Percentiles rank a stretch among this genome's conserved stretches.
phyloP scores from a whole-genome alignment of 1,140 invertebrate species.

The Penaeus japonicus region DNA sequence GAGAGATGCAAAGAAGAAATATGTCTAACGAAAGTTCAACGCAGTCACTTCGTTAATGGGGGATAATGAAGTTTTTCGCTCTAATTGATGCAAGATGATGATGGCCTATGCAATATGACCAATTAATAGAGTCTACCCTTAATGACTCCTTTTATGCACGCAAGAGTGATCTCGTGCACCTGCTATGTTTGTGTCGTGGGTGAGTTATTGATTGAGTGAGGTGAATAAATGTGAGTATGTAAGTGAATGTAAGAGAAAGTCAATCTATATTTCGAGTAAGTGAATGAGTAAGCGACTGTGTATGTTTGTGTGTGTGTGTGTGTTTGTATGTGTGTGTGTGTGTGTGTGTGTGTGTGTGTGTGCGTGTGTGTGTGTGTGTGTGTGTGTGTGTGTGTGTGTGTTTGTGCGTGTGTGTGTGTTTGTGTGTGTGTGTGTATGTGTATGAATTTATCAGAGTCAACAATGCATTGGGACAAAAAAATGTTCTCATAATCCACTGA shows the following conservation, averaged over 20 bases:
- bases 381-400: conserved; percentile 13
- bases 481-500: no score
- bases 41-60: background rate
- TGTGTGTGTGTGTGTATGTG: background rate
- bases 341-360: conserved; percentile 2
- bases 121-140: no score
- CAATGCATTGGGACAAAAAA: no score
- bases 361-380: conserved; percentile 17
- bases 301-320: background rate
- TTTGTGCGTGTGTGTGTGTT: background rate
- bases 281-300: background rate
- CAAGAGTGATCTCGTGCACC: no score
- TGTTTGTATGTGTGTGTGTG: no score
- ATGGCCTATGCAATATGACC: no score
- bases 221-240: background rate
- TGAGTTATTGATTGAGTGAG: no score
- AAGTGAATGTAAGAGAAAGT: background rate
- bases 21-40: background rate
- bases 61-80: background rate
- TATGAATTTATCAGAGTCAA: no score
- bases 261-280: background rate
- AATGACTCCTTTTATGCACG: no score
- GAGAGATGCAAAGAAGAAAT: background rate
- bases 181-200: no score
- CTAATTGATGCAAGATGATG: no score